Conservation (phyloP, 2,888 invertebrate genomes). For the Agriopis marginaria region DNA sequence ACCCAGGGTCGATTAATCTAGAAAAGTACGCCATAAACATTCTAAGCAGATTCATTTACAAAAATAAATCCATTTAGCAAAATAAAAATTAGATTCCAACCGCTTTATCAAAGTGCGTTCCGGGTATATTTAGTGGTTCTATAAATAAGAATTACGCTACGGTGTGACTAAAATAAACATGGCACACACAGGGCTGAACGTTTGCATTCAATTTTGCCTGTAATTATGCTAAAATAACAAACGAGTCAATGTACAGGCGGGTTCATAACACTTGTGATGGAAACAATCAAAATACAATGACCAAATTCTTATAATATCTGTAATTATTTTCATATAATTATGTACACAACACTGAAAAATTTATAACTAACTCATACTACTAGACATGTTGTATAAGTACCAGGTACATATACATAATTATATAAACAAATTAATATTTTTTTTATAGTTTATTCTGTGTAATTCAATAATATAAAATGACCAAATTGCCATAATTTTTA, state of each 20-base stretch:
- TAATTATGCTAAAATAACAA: conserved; percentile 32
- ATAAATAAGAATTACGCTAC: conserved; percentile 26
- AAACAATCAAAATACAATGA: neutral
- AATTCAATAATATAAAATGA: too few relatives aligned
- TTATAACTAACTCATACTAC: too few relatives aligned
- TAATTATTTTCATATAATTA: too few relatives aligned
- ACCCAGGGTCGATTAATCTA: neutral
- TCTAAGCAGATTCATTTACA: conserved; percentile 4
- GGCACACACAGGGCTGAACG: conserved; percentile 27
- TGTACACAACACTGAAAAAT: too few relatives aligned
- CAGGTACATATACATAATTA: too few relatives aligned
- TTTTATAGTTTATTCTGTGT: too few relatives aligned
- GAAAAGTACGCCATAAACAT: conserved; percentile 10
- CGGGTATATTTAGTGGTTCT: conserved; percentile 21
- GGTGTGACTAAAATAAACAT: conserved; percentile 35
- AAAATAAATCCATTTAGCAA: conserved; percentile 13
- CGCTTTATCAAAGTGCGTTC: conserved; percentile 15
- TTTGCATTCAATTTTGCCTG: conserved; percentile 48
- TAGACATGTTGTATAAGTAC: too few relatives aligned
- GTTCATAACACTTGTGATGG: neutral
- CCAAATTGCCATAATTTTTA: too few relatives aligned
- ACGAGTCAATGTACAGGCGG: neutral
- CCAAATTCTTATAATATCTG: too few relatives aligned
- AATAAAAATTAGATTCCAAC: conserved; percentile 5
- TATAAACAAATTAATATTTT: too few relatives aligned